These are phyloP conservation scores for Gastrophryne carolinensis DNA, from an alignment of 2,797 vertebrate genomes.

Conservation along the genomic window DNA sequence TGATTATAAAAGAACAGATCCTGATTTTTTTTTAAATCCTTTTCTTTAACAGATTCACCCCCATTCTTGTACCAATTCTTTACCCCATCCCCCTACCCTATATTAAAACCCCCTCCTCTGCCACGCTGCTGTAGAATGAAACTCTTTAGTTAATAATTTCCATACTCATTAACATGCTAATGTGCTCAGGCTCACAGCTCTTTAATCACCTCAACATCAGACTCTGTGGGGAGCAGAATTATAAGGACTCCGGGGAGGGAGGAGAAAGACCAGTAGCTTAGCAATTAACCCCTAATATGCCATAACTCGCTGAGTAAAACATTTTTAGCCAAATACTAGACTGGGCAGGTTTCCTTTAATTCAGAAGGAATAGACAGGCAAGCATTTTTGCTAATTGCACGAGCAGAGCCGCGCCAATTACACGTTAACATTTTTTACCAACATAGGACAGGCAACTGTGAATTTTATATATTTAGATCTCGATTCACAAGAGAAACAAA, in stretches of 20 bases:
- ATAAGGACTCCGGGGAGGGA: constrained; percentile 49
- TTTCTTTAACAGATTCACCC: neutral
- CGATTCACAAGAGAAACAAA: neutral
- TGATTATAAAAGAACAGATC: constrained; percentile 1
- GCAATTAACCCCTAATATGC: constrained; percentile 35
- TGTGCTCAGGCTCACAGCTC: constrained; percentile 48
- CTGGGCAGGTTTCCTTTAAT: neutral
- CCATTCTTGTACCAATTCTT: constrained; percentile 16
- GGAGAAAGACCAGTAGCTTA: constrained; percentile 26
- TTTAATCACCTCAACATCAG: constrained; percentile 46
- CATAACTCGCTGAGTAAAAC: neutral
- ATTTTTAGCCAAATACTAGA: neutral
- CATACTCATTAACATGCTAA: constrained; percentile 54
- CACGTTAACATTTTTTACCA: neutral
- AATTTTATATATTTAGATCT: neutral
- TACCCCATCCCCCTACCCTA: constrained; percentile 20
- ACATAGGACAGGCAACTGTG: neutral
- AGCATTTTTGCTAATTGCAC: neutral
- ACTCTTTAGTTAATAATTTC: constrained; percentile 54
- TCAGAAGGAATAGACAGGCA: neutral
- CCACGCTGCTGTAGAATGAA: constrained; percentile 29
- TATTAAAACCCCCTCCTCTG: constrained; percentile 25
- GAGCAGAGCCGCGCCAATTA: neutral
- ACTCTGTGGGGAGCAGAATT: constrained; percentile 48
- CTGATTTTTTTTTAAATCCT: neutral